These are phyloP conservation scores for Drosophila bifasciata DNA, from an alignment of 1,140 invertebrate genomes.

Conservation along the genomic window DNA sequence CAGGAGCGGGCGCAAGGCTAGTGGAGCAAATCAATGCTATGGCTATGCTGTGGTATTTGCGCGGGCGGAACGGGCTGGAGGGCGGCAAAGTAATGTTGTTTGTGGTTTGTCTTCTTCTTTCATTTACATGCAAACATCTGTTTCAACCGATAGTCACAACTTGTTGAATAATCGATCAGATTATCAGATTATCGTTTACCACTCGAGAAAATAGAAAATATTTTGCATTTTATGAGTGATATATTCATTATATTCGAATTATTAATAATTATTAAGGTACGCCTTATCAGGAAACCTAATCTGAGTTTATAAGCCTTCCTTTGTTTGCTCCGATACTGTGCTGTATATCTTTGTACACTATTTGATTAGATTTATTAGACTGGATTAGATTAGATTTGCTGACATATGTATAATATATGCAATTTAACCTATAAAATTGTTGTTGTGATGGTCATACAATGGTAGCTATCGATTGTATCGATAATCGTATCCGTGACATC, in stretches of 20 bases:
- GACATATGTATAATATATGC: no score
- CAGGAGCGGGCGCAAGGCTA: slow-evolving; percentile 20
- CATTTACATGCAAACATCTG: slow-evolving; percentile 37
- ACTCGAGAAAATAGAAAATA: not conserved
- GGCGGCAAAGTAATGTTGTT: slow-evolving; percentile 54
- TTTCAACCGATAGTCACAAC: slow-evolving; percentile 35
- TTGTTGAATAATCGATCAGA: slow-evolving; percentile 50
- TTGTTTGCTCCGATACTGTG: no score
- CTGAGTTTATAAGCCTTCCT: no score
- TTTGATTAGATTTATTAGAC: no score
- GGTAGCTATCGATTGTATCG: not conserved
- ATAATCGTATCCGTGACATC: no score
- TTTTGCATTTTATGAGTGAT: slow-evolving; percentile 1
- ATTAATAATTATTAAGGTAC: no score
- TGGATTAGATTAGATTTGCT: no score
- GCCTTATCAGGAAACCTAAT: not conserved
- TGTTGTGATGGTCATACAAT: not conserved
- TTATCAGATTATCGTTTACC: not conserved
- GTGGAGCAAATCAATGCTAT: slow-evolving; percentile 39
- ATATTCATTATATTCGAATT: no score
- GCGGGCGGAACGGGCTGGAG: slow-evolving; percentile 32
- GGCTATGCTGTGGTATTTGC: slow-evolving; percentile 25
- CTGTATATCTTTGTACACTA: no score
- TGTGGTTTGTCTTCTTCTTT: slow-evolving; percentile 58
- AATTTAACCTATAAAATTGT: no score